Base-by-base conservation (phyloP, 2,797 vertebrate genomes). In the Rhinogobio ventralis region DNA sequence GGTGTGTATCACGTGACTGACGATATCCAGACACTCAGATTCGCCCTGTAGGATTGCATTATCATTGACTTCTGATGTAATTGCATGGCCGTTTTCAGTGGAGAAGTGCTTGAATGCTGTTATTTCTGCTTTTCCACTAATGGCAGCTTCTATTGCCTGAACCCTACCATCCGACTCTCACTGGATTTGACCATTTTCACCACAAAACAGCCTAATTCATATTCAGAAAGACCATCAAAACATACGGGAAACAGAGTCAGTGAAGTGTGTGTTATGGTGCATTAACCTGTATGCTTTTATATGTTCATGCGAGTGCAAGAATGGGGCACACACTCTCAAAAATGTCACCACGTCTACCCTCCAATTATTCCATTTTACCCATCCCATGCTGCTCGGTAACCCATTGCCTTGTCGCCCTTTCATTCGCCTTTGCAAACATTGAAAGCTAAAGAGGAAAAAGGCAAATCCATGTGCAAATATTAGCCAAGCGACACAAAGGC, bases 391-490 rank as follows among this genome's bases (percentile, higher is more conserved):
- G 92, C 94, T 94, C 92, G 91, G 93, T 94, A 93, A 95, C 93
- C 90, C 83, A 49, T 83, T 91, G 91, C 90, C 91, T 90, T 92
- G 92, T 88, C 91, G 90, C 89, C 91, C 93, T 92, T 93, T 93
- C 92, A 92, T 93, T 93, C 89, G 88, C 90, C 86, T 94, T 87
- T 91, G 88, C 93, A 93, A 93, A 93, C 89, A 92, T 77, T 87
- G 91, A 94, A 93, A 90, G 92, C 90, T 83, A 85, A 91, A 88
- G 84, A 91, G 89, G 89, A 91, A 91, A 92, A 88, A 90, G 89
- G 87, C 92, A 86, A 94, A 94, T 93, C 94, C 90, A 78, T 91
- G 84, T 88, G 90, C 92, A 95, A 95, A 96, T 95, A 95, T 95
- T 95, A 92, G 94, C 92, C 87, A 4, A 85, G 64, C 83, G 36